phyloP scores from a whole-genome alignment of 2,888 invertebrate genomes.

The Trichacis sp. region DNA sequence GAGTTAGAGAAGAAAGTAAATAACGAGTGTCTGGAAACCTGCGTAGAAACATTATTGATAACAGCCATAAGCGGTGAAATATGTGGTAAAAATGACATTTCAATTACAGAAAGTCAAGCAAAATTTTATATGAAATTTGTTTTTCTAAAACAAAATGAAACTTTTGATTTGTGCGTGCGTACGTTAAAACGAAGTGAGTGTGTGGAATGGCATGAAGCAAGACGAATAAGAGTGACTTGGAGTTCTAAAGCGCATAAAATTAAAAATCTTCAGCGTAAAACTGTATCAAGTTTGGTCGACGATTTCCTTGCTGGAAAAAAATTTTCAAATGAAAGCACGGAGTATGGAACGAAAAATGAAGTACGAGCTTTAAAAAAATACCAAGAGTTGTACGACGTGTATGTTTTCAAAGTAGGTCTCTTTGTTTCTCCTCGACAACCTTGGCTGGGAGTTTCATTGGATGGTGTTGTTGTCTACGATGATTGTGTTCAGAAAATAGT shows the following conservation, averaged over 20 bases:
- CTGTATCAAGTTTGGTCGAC: slow-evolving; percentile 5
- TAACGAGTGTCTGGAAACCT: too few species aligned
- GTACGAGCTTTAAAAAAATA: slow-evolving; percentile 20
- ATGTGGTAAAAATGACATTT: neutral
- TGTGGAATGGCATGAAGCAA: slow-evolving; percentile 21
- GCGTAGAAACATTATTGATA: too few species aligned
- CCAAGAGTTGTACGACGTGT: slow-evolving; percentile 2
- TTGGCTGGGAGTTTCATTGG: slow-evolving; percentile 37
- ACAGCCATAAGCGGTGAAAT: too few species aligned
- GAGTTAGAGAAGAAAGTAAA: too few species aligned
- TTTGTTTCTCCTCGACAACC: slow-evolving; percentile 28
- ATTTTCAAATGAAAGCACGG: too few species aligned
- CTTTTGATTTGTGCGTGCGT: slow-evolving; percentile 16
- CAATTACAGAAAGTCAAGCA: too few species aligned
- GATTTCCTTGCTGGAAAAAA: slow-evolving; percentile 15
- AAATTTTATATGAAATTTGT: neutral
- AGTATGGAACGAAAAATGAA: slow-evolving; percentile 34
- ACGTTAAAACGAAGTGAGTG: slow-evolving; percentile 17
- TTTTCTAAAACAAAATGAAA: slow-evolving; percentile 22
- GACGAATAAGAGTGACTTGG: slow-evolving; percentile 21
- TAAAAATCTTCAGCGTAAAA: slow-evolving; percentile 17
- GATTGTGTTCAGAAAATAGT: slow-evolving; percentile 23
- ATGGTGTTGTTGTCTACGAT: slow-evolving; percentile 40
- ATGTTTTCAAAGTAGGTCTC: slow-evolving; percentile 23
- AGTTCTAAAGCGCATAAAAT: slow-evolving; percentile 28